These are phyloP conservation scores for Saccostrea cuccullata DNA, from an alignment of 1,140 invertebrate genomes.

Conservation along the genomic window DNA sequence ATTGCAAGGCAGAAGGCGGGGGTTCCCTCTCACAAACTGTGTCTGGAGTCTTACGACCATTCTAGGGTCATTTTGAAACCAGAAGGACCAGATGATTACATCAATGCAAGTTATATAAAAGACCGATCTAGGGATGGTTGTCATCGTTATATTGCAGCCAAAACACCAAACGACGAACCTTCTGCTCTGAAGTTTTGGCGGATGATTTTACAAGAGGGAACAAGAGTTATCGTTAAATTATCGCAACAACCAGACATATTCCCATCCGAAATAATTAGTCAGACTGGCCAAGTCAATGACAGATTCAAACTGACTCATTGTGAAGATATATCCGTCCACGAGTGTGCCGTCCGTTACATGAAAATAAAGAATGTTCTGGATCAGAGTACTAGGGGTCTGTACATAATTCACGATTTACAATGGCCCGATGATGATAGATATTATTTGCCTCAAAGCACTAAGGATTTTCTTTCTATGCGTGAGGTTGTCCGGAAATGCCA, in stretches of 20 bases:
- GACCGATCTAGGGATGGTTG: neutral
- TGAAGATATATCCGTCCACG: neutral
- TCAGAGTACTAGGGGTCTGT: neutral
- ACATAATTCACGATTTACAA: neutral
- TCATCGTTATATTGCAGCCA: slow-evolving; percentile 6
- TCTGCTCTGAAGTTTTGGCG: slow-evolving; percentile 29
- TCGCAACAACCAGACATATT: slow-evolving; percentile 8
- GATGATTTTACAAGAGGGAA: slow-evolving; percentile 8
- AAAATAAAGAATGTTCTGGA: neutral
- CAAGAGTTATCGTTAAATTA: slow-evolving; percentile 15
- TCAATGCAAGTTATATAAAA: slow-evolving; percentile 35
- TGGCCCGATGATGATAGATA: slow-evolving; percentile 18
- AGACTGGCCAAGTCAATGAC: neutral
- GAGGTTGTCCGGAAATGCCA: slow-evolving; percentile 13
- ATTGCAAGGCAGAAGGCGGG: neutral
- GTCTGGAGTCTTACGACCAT: slow-evolving; percentile 16
- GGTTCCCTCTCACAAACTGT: neutral
- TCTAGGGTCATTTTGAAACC: slow-evolving; percentile 19
- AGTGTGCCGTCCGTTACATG: slow-evolving; percentile 2
- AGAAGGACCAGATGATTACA: slow-evolving; percentile 15
- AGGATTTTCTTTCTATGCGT: slow-evolving; percentile 8
- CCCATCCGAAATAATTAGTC: neutral
- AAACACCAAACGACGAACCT: neutral
- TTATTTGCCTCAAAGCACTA: slow-evolving; percentile 6
- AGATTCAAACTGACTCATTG: slow-evolving; percentile 5